Percentiles rank a stretch among this genome's conserved stretches.
Conservation (phyloP, 2,797 vertebrate genomes). For the Sciurus vulgaris region DNA sequence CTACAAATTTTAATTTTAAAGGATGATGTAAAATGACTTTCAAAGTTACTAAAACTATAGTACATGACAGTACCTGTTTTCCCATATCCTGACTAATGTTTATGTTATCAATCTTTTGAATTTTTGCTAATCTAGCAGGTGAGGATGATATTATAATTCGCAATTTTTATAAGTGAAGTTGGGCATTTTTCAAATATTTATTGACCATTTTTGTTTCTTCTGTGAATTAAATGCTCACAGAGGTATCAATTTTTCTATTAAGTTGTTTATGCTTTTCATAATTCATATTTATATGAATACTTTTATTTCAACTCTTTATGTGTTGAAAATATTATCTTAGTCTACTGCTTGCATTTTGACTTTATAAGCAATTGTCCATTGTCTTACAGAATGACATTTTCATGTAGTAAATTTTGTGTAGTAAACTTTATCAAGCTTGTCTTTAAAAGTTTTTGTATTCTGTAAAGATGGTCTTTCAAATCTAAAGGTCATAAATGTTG, state of each 20-base stretch:
- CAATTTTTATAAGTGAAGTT: not conserved
- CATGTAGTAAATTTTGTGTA: not conserved
- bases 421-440: not conserved
- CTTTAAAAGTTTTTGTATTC: not conserved
- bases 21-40: not conserved
- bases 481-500: slow-evolving; percentile 31
- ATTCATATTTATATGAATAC: not conserved
- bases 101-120: not conserved
- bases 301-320: not conserved
- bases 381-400: not conserved
- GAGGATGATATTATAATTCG: not conserved
- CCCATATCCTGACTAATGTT: not conserved
- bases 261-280: not conserved
- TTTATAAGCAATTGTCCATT: not conserved
- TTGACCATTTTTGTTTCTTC: not conserved
- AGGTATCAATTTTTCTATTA: not conserved
- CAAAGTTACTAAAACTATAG: not conserved
- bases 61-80: not conserved
- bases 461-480: slow-evolving; percentile 7
- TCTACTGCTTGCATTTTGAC: not conserved
- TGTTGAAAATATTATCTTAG: not conserved
- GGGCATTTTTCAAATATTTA: too few relatives aligned
- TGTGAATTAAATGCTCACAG: not conserved
- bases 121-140: not conserved
- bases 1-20: not conserved